phyloP scores from a whole-genome alignment of 2,797 vertebrate species.

The Pangasius sanitwongsei region DNA sequence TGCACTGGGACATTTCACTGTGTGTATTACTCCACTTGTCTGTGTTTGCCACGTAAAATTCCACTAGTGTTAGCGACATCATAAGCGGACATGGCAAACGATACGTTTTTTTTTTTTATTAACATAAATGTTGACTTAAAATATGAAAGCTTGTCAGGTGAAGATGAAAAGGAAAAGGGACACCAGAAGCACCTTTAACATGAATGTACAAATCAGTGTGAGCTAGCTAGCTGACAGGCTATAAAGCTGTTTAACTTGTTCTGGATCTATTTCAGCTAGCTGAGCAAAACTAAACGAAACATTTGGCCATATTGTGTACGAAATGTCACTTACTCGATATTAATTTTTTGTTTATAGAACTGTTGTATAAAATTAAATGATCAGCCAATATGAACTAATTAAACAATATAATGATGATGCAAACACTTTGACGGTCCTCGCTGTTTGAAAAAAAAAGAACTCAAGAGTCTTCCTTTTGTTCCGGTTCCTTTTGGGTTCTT shows the following conservation, averaged over 20 bases:
- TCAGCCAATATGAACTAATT: neutral
- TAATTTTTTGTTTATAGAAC: neutral
- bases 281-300: neutral
- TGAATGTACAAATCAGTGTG: neutral
- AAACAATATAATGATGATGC: neutral
- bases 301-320: too few relatives aligned
- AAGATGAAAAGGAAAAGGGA: neutral
- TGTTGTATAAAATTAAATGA: neutral
- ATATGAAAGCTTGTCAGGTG: neutral
- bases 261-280: neutral
- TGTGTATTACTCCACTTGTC: neutral
- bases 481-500: neutral
- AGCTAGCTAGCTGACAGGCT: neutral
- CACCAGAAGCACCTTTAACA: neutral
- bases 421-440: neutral
- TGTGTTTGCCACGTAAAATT: neutral
- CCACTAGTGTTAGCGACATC: neutral
- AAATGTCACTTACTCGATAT: too few relatives aligned
- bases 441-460: neutral
- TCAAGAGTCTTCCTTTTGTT: neutral
- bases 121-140: neutral
- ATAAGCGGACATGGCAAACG: neutral
- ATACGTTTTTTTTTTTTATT: neutral
- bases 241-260: neutral
- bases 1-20: neutral